Evolutionary conservation across 2,113 vertebrate genomes (phyloP), one percentile per base, ranked within the genome.

Genomic region (Peromyscus leucopus): DNA sequence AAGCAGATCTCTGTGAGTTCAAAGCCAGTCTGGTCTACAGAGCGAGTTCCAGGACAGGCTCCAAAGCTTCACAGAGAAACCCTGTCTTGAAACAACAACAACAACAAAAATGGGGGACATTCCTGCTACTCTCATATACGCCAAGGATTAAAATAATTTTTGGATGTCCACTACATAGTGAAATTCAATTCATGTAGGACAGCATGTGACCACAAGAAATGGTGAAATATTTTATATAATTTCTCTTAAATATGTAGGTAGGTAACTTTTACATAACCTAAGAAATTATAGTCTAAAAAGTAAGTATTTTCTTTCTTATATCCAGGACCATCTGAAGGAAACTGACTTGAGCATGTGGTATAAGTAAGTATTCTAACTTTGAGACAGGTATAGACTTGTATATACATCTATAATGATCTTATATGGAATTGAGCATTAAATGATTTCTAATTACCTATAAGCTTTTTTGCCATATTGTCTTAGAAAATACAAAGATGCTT

Each of bases 101-200:
- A 51, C 10, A 51, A 51, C 6, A 57, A 57, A 57, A 51, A 51
- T 51, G 74, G 5, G 22, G 10, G 42, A 82, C 16, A 57, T 31
- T 36, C 17, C 42, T 42, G 21, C 39, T 55, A 78, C 13, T 22
- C n/a, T 65, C 19, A 22, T 88, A 31, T 93, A 89, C 51, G 80
- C 48, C 39, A 93, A 21, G 42, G 5, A 85, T 79, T 93, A 89
- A 57, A n/a, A 11, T 13, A 80, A 65, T 94, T 80, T 4, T 85
- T 63, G 87, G 63, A 10, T 91, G 4, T 57, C 28, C 8, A 46
- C 57, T 42, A 67, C 17, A 95, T 0, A 80, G 2, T 67, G 65
- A 91, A 93, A 91, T 94, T 42, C 26, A 94, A 74, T 94, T 91
- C n/a, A 57, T 91, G 3, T 42, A 69, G 63, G 57, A 92, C 4